These are phyloP conservation scores for Volucella inanis DNA, from an alignment of 2,888 invertebrate species.

Conservation along the genomic window DNA sequence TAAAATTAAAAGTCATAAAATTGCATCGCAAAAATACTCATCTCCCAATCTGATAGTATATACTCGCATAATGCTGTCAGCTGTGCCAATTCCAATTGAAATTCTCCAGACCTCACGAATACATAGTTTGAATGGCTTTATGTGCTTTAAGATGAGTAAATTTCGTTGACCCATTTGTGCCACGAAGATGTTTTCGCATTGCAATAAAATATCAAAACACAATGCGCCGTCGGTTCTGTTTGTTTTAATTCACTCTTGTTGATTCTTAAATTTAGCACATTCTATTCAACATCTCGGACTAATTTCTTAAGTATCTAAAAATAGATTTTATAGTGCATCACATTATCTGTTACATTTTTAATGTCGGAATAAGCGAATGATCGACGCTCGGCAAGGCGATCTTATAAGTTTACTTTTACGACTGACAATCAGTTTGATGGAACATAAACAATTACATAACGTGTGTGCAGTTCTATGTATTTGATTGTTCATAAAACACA, in stretches of 20 bases:
- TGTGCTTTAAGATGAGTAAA: neutral
- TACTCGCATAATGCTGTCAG: too few species aligned
- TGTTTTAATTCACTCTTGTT: neutral
- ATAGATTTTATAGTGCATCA: constrained; percentile 25
- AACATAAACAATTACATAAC: constrained; percentile 10
- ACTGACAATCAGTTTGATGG: constrained; percentile 7
- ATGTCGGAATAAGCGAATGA: too few species aligned
- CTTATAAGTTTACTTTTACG: constrained; percentile 7
- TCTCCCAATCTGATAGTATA: too few species aligned
- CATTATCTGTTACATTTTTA: neutral
- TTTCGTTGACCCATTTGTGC: constrained; percentile 31
- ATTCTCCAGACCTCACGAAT: constrained; percentile 4
- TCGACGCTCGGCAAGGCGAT: too few species aligned
- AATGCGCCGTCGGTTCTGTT: constrained; percentile 1
- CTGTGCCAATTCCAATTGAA: neutral
- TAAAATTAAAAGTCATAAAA: too few species aligned
- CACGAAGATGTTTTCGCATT: neutral
- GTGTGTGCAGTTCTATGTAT: neutral
- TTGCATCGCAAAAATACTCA: too few species aligned
- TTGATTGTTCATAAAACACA: constrained; percentile 10
- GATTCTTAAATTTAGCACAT: constrained; percentile 20
- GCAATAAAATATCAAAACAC: constrained; percentile 12
- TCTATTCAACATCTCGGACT: constrained; percentile 2
- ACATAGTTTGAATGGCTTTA: neutral
- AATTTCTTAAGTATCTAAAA: constrained; percentile 3